Base-by-base conservation (phyloP, 1,140 invertebrate genomes). In the Coelopa frigida region DNA sequence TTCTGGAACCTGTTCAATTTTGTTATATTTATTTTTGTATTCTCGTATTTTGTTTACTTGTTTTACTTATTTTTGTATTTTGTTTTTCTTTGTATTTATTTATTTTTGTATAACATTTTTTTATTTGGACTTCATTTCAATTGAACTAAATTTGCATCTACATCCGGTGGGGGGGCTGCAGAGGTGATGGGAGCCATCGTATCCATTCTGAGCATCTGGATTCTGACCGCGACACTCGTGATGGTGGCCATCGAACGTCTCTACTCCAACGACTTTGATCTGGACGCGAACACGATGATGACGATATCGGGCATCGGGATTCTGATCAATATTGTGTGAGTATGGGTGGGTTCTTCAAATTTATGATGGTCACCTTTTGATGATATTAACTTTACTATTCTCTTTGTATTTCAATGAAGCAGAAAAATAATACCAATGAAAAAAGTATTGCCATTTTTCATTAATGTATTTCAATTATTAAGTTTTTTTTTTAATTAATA, bases 211-310 rank as follows among this genome's bases (percentile, higher is more conserved):
- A 75, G 91, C 21, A 85, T 94, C 57, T 94, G 90, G 91, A 77
- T 92, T 31, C 74, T 95, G 27, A 94, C 92, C 2, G 88, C 83
- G 4, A 77, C 91, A 38, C 79, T 94, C 54, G 81, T 90, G 39
- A 86, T 87, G 59, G 71, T 91, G 52, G 90, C 89, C 11, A 76
- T 89, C 6, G 60, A 79, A 49, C 74, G 92, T 33, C 71, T 94
- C 15, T 77, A 84, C 44, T 75, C 75, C 10, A 73, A 79, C 39
- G 75, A 87, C 48, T 94, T 87, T 72, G 77, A 84, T 57, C 84
- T 95, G 23, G 74, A 94, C 57, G 83, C 84, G 1, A 74, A 80
- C 58, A 81, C 87, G 39, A 95, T 95, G 92, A 77, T 94, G 61
- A 76, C 88, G 33, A 90, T 91, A 15, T 84, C 90, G 10, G 81